Conservation (phyloP, 2,888 invertebrate genomes). For the Lapara coniferarum region DNA sequence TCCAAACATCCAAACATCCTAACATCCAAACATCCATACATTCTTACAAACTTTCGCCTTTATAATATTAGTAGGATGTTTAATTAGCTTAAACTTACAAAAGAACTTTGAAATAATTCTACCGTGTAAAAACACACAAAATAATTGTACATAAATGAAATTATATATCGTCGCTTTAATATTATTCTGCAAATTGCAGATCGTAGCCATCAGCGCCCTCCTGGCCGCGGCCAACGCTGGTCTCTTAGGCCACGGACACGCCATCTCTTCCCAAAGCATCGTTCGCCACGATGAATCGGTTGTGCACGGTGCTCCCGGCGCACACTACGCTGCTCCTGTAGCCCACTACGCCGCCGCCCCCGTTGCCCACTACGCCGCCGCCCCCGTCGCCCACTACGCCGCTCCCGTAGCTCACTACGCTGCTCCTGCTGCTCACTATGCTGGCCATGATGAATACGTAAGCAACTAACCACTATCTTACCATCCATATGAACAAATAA, state of each 20-base stretch:
- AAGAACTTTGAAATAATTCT: no score
- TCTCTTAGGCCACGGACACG: constrained; percentile 55
- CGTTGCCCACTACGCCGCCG: constrained; percentile 43
- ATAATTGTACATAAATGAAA: no score
- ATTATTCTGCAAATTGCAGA: constrained; percentile 50
- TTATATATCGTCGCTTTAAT: not conserved
- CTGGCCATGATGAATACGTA: constrained; percentile 49
- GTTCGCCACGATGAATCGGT: constrained; percentile 63
- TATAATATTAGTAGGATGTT: no score
- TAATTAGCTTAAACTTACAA: no score
- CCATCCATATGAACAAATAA: no score
- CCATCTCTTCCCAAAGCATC: constrained; percentile 66
- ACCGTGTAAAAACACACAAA: no score
- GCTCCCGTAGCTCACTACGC: constrained; percentile 44
- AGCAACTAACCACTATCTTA: constrained; percentile 27
- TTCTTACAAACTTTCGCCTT: no score
- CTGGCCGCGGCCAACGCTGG: constrained; percentile 76
- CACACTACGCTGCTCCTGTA: constrained; percentile 35
- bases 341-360: constrained; percentile 43
- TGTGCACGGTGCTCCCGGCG: constrained; percentile 37
- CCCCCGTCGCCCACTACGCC: constrained; percentile 43
- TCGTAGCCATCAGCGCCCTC: constrained; percentile 66
- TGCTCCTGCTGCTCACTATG: constrained; percentile 43
- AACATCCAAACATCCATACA: no score
- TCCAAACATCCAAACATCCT: no score